Evolutionary conservation across 2,888 invertebrate genomes (phyloP), one percentile per base, ranked within the genome.

Genomic region (Anthoptus insignis): DNA sequence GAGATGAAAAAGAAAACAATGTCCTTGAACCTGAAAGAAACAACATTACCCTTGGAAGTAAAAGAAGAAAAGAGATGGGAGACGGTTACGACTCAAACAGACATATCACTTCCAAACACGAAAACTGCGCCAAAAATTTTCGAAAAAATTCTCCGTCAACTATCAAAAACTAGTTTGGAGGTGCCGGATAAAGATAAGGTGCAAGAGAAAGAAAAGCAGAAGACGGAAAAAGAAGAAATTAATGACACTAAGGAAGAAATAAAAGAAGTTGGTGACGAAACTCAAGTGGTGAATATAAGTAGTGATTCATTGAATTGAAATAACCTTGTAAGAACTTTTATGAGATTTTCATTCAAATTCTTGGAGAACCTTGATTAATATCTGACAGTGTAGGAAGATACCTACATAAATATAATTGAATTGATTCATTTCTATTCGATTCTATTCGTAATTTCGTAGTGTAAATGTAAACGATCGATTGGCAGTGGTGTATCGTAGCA

Each of bases 51-150:
- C 0, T 66, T 80, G 1, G 79, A 82, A 16, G 82, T 80, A 0
- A 74, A 79, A 53, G 81, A 81, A 42, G 84, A 83, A 73, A 88
- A 81, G 78, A 85, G 66, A 80, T 74, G 81, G 66, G 89, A 89
- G 67, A 86, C 85, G 0, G 89, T 82, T 0, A 88, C 86, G 0
- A 92, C 92, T 0, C 93, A 93, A 69, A 93, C 93, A 1, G 93
- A 93, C 69, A 93, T 93, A 52, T 93, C 93, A 3, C 67, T 92
- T 34, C 93, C 93, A 0, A 93, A 93, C 60, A 93, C 93, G 0
- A 88, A 86, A 74, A 91, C 90, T 70, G 93, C 93, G 74, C 93
- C 93, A n/a, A 85, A 77, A 70, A 93, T 93, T 0, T 93, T 93
- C 69, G 93, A 93, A 72, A 91, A 85, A 29, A 92, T 93, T 72